Base-by-base conservation (phyloP, 2,113 vertebrate species). In the Carollia perspicillata region DNA sequence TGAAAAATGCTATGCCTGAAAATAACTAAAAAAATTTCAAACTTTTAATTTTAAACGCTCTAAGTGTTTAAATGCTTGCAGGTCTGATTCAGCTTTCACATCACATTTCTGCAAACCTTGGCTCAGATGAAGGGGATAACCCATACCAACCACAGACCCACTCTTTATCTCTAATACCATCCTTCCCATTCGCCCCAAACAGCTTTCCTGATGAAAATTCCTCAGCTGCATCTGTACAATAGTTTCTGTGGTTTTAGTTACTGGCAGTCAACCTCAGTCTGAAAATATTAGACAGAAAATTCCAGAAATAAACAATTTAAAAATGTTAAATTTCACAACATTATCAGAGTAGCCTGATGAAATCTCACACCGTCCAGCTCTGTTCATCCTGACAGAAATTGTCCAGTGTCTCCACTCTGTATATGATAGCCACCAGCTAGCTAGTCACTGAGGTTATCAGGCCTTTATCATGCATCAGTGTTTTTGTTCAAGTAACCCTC, bases 91-190 rank as follows among this genome's bases (percentile, higher is more conserved):
- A 35, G 60, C 13, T 65, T 92, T 92, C 68, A 51, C 17, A 44
- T 71, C 47, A 77, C 37, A 53, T 23, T 71, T 94, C 63, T 72
- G 28, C 12, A 84, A 33, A 22, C 14, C 3, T 8, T 9, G 14
- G 30, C 33, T 92, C 35, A 68, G 49, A 44, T 63, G 17, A 92
- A 89, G 63, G 49, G 77, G 66, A 53, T 71, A 58, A 63, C 16
- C 30, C 3, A 9, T 10, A 35, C 1, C 18, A 23, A 11, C 33
- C 66, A 47, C 6, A 81, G 37, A 0, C 0, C 8, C 1, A 2
- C 16, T 44, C 9, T 20, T 65, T 26, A 33, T 16, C 79, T 93
- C 69, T 40, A 35, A 22, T 33, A 20, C 60, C 30, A 69, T 13
- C 63, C 49, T 91, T 77, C 5, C 33, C 13, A 3, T 33, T 28